Evolutionary conservation across 2,888 invertebrate genomes (phyloP), one percentile per base, ranked within the genome.

Genomic region (Julus scanicus): DNA sequence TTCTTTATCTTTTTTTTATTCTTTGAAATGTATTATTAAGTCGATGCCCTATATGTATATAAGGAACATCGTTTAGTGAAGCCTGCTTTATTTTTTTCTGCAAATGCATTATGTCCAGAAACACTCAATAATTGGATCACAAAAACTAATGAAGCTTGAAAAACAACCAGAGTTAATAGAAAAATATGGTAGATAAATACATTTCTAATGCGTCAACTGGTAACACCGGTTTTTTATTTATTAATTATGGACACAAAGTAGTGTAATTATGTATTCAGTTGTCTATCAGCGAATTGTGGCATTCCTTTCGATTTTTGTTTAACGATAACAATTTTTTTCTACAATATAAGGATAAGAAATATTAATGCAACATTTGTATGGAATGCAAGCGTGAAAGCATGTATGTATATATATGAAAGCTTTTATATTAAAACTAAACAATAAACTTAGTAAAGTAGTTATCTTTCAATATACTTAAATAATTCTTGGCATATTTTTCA

Each of bases 191-290:
- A 13, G 53, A 15, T 17, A 53, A 53, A 80, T 80, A 9, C 0
- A 37, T 5, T 37, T 4, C 53, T 17, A 13, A 6, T 3, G n/a
- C n/a, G 63, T 63, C 29, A 29, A 80, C 80, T 37, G 80, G 80
- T 80, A 37, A 80, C 37, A 37, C 80, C 37, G 80, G 80, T n/a
- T n/a, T n/a, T n/a, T n/a, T n/a, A n/a, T 80, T 80, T 80, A 80
- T 80, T 80, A 80, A 80, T 37, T 80, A 80, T 80, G 37, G 1
- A 11, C 80, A 80, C 80, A 13, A 80, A 37, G 13, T 37, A 80
- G 13, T 80, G 15, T 80, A 37, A 80, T 29, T 20, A 71, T 29
- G 9, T 29, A 29, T 71, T 71, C 11, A 71, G n/a, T 29, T n/a
- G 29, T 71, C 20, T 9, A 29, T 71, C 20, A 6, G 29, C n/a